Conservation (phyloP, 2,797 vertebrate genomes). For the Arnoldichthys spilopterus region DNA sequence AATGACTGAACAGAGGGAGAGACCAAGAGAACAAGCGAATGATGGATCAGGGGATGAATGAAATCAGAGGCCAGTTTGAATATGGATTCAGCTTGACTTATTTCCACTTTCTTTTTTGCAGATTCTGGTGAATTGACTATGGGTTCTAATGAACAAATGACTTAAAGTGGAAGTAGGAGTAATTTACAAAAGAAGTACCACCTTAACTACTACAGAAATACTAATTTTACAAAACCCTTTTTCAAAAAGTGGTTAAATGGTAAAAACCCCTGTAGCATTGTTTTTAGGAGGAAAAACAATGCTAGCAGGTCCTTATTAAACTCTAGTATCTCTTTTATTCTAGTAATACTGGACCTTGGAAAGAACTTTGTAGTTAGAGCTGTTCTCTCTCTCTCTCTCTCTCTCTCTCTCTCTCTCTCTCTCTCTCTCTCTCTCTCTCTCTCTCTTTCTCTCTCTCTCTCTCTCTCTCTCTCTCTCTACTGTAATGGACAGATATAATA, state of each 20-base stretch:
- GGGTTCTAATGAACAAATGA: not conserved
- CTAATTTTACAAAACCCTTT: not conserved
- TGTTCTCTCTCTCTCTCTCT: not conserved
- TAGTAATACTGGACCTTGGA: not conserved
- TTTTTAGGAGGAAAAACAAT: too few species aligned
- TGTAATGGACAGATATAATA: not conserved
- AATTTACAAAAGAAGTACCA: not conserved
- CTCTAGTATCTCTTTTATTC: not conserved
- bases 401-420: not conserved
- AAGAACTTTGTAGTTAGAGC: not conserved
- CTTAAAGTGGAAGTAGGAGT: not conserved
- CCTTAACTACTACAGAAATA: not conserved
- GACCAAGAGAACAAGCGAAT: not conserved
- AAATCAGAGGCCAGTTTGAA: slow-evolving; percentile 1
- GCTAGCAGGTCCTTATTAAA: too few species aligned
- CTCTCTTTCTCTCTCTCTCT: not conserved
- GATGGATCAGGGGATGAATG: not conserved
- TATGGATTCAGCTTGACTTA: too few species aligned
- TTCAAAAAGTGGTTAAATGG: too few species aligned
- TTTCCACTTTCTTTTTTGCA: not conserved
- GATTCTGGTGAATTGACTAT: not conserved
- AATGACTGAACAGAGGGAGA: slow-evolving; percentile 29
- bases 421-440: not conserved
- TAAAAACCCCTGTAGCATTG: too few species aligned
- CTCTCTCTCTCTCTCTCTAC: not conserved